Conservation (phyloP, 2,797 vertebrate genomes). For the Coilia nasus region DNA sequence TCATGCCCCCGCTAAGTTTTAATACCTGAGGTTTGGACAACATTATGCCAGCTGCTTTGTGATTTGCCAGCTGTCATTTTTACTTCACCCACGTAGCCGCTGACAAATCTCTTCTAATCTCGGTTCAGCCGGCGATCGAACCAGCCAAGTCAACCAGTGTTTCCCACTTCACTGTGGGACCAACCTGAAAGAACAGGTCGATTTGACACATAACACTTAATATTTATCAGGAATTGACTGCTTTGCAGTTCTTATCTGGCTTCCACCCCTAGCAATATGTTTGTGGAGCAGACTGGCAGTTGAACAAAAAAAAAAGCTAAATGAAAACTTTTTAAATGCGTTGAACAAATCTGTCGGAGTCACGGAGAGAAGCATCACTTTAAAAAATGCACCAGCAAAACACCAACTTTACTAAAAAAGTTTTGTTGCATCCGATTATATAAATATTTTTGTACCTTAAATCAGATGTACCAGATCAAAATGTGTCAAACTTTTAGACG, state of each 20-base stretch:
- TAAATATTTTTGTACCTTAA: conserved; percentile 18
- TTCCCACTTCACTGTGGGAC: background rate
- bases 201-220: background rate
- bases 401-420: background rate
- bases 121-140: no score
- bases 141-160: no score
- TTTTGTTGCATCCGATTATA: background rate
- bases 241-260: background rate
- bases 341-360: background rate
- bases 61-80: no score
- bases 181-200: background rate
- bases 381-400: conserved; percentile 1
- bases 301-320: background rate
- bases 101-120: no score
- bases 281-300: background rate
- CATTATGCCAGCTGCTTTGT: no score
- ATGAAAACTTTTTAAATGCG: background rate
- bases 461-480: background rate
- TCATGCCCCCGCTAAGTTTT: no score
- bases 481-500: background rate
- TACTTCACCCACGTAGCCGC: no score
- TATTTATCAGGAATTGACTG: background rate
- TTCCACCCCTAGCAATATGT: background rate
- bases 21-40: no score
- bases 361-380: background rate